A percentile compares a stretch with the other conserved stretches of the same genome.
Evolutionary conservation across 2,888 invertebrate genomes (phyloP).

Genomic region (Deladenus siricidicola): DNA sequence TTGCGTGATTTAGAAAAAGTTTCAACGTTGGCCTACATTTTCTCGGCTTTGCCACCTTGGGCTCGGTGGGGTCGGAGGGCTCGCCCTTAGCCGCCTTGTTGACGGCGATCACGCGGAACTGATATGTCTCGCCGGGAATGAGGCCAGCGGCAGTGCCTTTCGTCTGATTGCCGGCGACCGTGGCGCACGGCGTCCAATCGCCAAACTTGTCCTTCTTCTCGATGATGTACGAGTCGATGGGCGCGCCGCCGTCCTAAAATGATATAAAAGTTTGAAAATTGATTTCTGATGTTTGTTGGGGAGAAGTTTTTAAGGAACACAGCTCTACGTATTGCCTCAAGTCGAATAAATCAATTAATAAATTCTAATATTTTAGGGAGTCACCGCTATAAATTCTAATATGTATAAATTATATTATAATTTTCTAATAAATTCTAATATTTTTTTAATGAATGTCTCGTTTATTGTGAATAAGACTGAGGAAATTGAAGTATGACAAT

Average conservation of each 20-base stretch:
- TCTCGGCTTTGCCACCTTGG: conserved; percentile 71
- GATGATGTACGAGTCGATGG: conserved; percentile 46
- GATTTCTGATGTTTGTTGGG: too few species aligned
- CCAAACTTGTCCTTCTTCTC: conserved; percentile 54
- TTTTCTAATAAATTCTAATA: too few species aligned
- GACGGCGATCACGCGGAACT: conserved; percentile 19
- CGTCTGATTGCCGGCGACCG: conserved; percentile 44
- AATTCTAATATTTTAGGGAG: too few species aligned
- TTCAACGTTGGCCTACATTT: conserved; percentile 29
- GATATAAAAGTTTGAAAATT: not conserved
- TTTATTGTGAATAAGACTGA: too few species aligned
- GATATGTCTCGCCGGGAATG: conserved; percentile 81
- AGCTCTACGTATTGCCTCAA: too few species aligned
- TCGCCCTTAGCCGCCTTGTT: conserved; percentile 69
- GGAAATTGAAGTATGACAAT: too few species aligned
- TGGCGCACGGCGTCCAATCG: conserved; percentile 50
- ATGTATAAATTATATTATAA: too few species aligned
- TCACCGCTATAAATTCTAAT: too few species aligned
- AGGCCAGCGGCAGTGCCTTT: conserved; percentile 74
- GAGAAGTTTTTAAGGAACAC: too few species aligned
- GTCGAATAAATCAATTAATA: too few species aligned
- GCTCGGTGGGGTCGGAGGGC: conserved; percentile 76
- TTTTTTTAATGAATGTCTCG: too few species aligned
- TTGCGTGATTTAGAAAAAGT: too few species aligned
- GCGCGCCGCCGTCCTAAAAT: conserved; percentile 67